These are phyloP conservation scores for Xestobium rufovillosum DNA, from an alignment of 2,888 invertebrate genomes.

Conservation along the genomic window DNA sequence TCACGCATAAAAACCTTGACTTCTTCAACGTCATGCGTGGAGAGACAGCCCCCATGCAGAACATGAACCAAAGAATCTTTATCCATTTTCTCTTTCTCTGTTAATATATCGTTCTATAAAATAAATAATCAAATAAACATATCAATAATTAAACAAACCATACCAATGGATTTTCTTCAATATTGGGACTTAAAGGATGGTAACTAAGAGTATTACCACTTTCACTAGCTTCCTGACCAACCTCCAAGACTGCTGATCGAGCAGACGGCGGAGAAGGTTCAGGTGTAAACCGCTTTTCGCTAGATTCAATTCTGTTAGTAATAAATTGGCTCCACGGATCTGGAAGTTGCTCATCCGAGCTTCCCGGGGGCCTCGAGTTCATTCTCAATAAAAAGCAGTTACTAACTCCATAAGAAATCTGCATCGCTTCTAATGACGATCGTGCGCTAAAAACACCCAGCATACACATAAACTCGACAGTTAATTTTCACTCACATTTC, in stretches of 20 bases:
- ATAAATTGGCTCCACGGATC: constrained; percentile 85
- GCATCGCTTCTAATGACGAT: constrained; percentile 73
- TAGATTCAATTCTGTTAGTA: constrained; percentile 44
- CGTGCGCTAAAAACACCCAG: constrained; percentile 59
- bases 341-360: constrained; percentile 51
- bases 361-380: constrained; percentile 66
- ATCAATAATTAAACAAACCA: constrained; percentile 11
- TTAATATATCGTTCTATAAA: constrained; percentile 27
- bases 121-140: not conserved
- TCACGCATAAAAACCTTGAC: constrained; percentile 79
- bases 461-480: constrained; percentile 7
- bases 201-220: constrained; percentile 37
- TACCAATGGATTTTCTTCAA: constrained; percentile 42
- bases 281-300: constrained; percentile 27
- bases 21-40: constrained; percentile 76
- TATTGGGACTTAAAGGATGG: constrained; percentile 71
- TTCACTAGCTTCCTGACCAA: constrained; percentile 47
- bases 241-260: constrained; percentile 39
- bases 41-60: constrained; percentile 70
- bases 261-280: constrained; percentile 31
- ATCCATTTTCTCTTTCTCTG: constrained; percentile 25
- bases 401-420: constrained; percentile 76
- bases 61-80: constrained; percentile 39
- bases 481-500: constrained; percentile 55
- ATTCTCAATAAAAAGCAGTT: constrained; percentile 86